A percentile compares a stretch with the other conserved stretches of the same genome.
Conservation (phyloP, 1,140 invertebrate genomes). For the Rhyacophila brunnea region DNA sequence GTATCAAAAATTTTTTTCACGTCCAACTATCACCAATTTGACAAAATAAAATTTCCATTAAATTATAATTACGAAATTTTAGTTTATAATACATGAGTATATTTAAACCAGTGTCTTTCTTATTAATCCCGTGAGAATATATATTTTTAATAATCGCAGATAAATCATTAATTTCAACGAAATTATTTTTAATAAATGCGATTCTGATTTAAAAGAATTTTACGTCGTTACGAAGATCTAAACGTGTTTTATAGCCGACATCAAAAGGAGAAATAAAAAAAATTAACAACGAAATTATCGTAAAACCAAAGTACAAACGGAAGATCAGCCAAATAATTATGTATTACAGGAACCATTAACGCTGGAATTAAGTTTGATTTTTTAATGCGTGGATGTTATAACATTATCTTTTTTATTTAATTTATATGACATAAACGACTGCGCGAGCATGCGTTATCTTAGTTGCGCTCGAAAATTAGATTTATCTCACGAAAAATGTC, state of each 20-base stretch:
- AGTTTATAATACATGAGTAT: no score
- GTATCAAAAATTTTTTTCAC: neutral
- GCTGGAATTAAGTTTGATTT: neutral
- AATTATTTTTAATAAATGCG: neutral
- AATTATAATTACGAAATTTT: neutral
- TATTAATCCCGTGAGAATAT: no score
- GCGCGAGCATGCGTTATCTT: neutral
- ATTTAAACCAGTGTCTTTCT: no score
- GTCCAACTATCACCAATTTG: constrained; percentile 3
- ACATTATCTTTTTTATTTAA: neutral
- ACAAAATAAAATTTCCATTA: neutral
- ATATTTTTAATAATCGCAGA: no score
- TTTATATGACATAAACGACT: neutral
- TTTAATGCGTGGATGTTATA: neutral
- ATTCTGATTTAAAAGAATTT: neutral
- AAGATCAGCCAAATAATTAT: neutral
- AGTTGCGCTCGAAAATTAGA: neutral
- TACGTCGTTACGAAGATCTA: neutral
- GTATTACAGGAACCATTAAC: neutral
- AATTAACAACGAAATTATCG: neutral
- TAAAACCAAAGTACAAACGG: neutral
- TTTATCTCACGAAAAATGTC: neutral
- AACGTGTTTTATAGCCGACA: neutral
- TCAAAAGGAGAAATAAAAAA: neutral
- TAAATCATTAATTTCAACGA: neutral